Conservation (phyloP, 2,888 invertebrate genomes). For the Chrysopilus asiliformis region DNA sequence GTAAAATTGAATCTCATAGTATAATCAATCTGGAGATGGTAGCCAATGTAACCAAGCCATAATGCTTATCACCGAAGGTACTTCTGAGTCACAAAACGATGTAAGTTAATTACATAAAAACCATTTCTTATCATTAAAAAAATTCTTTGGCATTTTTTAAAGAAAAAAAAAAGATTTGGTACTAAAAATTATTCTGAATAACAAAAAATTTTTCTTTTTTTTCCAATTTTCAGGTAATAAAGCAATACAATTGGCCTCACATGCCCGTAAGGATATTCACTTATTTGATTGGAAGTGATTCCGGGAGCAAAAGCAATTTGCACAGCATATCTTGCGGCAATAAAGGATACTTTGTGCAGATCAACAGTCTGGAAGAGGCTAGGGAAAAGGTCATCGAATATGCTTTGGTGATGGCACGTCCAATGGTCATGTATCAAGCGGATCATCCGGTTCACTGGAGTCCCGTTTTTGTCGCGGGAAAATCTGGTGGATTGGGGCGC, state of each 20-base stretch:
- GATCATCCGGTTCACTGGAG: slow-evolving; percentile 93
- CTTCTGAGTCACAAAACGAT: slow-evolving; percentile 53
- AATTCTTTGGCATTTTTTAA: too few species aligned
- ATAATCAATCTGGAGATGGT: slow-evolving; percentile 71
- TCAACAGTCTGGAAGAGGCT: slow-evolving; percentile 78
- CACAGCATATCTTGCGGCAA: slow-evolving; percentile 94
- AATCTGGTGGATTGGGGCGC: slow-evolving; percentile 43
- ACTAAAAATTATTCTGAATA: background rate
- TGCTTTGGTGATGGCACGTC: slow-evolving; percentile 86
- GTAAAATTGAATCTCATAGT: slow-evolving; percentile 37
- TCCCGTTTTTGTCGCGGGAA: slow-evolving; percentile 74
- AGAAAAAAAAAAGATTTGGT: too few species aligned
- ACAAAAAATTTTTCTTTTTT: slow-evolving; percentile 2
- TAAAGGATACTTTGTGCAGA: slow-evolving; percentile 74
- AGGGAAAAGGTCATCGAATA: slow-evolving; percentile 88
- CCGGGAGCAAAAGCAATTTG: slow-evolving; percentile 71
- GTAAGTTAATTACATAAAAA: slow-evolving; percentile 24
- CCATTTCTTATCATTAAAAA: background rate
- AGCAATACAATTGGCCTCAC: slow-evolving; percentile 81
- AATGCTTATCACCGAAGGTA: slow-evolving; percentile 91
- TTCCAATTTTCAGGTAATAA: slow-evolving; percentile 49
- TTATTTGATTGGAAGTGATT: slow-evolving; percentile 88
- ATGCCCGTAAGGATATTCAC: slow-evolving; percentile 93
- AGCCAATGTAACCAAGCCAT: slow-evolving; percentile 97
- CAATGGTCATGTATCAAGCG: slow-evolving; percentile 87